These are phyloP conservation scores for Mormyrops attenuatus DNA, from an alignment of 2,797 vertebrate genomes.

Conservation along the genomic window DNA sequence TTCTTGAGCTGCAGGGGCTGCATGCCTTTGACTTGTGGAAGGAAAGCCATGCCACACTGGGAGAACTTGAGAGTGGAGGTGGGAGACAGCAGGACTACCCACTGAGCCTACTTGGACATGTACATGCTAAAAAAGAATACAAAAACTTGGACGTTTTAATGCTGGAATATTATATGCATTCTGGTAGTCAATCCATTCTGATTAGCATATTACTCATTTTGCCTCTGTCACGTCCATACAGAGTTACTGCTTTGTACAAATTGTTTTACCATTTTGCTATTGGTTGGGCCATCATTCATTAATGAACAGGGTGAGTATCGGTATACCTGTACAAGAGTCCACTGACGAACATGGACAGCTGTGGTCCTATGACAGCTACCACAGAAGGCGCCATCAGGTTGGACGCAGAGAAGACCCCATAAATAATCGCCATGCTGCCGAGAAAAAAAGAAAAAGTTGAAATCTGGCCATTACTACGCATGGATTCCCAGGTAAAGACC, in stretches of 20 bases:
- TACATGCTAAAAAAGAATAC: neutral
- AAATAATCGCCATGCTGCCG: conserved; percentile 90
- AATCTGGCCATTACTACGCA: neutral
- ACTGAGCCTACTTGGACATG: neutral
- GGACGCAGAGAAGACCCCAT: conserved; percentile 90
- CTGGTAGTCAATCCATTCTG: neutral
- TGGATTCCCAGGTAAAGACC: neutral
- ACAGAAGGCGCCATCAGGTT: conserved; percentile 90
- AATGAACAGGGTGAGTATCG: neutral
- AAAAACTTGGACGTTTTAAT: neutral
- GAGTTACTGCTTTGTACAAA: neutral
- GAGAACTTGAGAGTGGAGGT: neutral
- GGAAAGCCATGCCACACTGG: neutral
- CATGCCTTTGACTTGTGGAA: neutral
- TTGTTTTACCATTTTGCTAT: neutral
- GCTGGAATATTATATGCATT: neutral
- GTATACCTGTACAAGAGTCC: conserved; percentile 87
- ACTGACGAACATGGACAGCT: conserved; percentile 86
- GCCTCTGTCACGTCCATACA: neutral
- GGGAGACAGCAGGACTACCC: neutral
- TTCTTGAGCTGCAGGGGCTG: neutral
- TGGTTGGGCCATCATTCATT: neutral
- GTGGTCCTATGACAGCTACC: conserved; percentile 81
- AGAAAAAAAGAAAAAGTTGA: conserved; percentile 10
- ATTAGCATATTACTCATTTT: neutral